phyloP scores from a whole-genome alignment of 2,888 invertebrate genomes.

The Acanthoscelides obtectus region DNA sequence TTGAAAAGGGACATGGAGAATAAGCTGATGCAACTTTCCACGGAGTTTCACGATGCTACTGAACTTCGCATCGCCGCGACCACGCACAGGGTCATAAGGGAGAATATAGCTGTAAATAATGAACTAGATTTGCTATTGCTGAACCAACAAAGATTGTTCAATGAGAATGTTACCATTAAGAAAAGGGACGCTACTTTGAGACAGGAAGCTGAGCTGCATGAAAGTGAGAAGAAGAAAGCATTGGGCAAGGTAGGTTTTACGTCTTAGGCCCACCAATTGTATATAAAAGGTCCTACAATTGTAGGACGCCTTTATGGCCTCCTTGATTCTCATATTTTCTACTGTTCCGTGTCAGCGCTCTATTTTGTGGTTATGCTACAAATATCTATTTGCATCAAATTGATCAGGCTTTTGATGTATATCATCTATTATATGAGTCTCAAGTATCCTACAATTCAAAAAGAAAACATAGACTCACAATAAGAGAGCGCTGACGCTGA shows the following conservation, averaged over 20 bases:
- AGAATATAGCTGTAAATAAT: conserved; percentile 77
- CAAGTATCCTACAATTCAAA: no score
- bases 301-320: no score
- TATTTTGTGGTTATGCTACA: no score
- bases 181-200: conserved; percentile 53
- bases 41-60: conserved; percentile 81
- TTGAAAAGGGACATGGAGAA: conserved; percentile 84
- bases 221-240: conserved; percentile 61
- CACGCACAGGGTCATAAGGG: conserved; percentile 78
- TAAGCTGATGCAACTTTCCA: conserved; percentile 71
- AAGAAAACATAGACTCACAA: no score
- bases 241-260: conserved; percentile 46
- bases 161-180: conserved; percentile 57
- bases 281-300: no score
- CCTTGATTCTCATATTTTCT: no score
- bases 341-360: no score
- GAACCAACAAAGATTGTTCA: conserved; percentile 59
- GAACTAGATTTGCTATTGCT: conserved; percentile 65
- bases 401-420: no score
- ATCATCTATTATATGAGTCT: no score
- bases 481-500: no score
- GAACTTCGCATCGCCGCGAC: conserved; percentile 84
- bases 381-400: no score
- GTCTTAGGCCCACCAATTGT: no score
- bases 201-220: conserved; percentile 55